Conservation (phyloP, 2,888 invertebrate genomes). For the Conchocele bisecta region DNA sequence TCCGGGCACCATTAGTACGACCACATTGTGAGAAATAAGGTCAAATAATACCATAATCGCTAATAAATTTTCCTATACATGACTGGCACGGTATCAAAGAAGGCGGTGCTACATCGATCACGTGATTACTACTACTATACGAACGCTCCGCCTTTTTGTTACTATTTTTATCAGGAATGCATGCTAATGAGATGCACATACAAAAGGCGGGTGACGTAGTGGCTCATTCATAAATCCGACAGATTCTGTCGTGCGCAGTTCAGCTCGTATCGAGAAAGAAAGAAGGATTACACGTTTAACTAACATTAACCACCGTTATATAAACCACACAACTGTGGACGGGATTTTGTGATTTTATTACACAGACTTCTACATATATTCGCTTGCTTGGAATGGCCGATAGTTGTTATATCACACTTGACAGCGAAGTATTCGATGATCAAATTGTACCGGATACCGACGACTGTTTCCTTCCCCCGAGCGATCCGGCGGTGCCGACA, state of each 20-base stretch:
- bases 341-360: neutral
- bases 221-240: slow-evolving; percentile 54
- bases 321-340: slow-evolving; percentile 1
- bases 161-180: slow-evolving; percentile 61
- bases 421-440: slow-evolving; percentile 73
- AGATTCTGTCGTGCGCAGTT: slow-evolving; percentile 23
- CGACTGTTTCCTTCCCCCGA: slow-evolving; percentile 72
- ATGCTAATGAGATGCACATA: too few species aligned
- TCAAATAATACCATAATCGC: too few species aligned
- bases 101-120: slow-evolving; percentile 17
- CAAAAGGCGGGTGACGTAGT: slow-evolving; percentile 16
- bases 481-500: slow-evolving; percentile 54
- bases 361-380: too few species aligned
- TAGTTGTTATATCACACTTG: slow-evolving; percentile 62
- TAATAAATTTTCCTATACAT: slow-evolving; percentile 9
- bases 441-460: slow-evolving; percentile 80
- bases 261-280: neutral
- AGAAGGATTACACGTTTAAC: neutral
- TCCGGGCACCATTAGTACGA: neutral
- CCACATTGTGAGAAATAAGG: too few species aligned
- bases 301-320: neutral
- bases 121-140: slow-evolving; percentile 8
- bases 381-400: slow-evolving; percentile 72
- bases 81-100: slow-evolving; percentile 28
- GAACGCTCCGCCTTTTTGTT: slow-evolving; percentile 28